Percentiles rank a stretch among this genome's conserved stretches.
These are phyloP conservation scores for Exocentrus adspersus DNA, from an alignment of 2,888 invertebrate species.

Conservation along the genomic window DNA sequence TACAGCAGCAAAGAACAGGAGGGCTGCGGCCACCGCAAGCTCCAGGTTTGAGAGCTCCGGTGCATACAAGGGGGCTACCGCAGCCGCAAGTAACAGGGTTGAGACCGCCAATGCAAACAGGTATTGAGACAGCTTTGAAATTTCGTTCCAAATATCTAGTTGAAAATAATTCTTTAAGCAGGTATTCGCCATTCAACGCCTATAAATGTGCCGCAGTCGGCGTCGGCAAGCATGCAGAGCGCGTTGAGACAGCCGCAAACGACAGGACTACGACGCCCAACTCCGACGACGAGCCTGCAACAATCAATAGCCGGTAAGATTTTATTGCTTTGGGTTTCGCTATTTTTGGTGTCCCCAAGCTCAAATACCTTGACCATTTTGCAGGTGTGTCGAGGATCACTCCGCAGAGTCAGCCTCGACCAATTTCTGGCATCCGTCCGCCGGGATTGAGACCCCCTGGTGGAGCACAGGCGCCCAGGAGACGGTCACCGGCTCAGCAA, in stretches of 20 bases:
- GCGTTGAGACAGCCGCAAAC: neutral
- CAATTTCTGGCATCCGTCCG: too few relatives aligned
- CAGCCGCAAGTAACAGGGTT: neutral
- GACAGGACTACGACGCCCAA: neutral
- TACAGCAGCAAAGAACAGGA: neutral
- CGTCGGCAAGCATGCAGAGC: too few relatives aligned
- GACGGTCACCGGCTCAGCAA: neutral
- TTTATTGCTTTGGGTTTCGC: neutral
- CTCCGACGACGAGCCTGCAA: neutral
- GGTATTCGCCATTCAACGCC: too few relatives aligned
- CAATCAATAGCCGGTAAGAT: too few relatives aligned
- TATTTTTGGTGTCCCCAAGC: too few relatives aligned
- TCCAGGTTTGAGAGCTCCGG: neutral
- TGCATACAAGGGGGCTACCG: neutral
- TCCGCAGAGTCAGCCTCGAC: neutral
- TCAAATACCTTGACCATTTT: too few relatives aligned
- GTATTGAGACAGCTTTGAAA: too few relatives aligned
- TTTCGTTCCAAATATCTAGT: too few relatives aligned
- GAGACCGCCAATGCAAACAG: neutral
- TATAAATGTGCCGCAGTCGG: too few relatives aligned
- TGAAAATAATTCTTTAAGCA: too few relatives aligned
- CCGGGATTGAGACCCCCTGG: too few relatives aligned
- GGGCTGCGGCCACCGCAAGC: neutral
- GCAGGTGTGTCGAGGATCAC: neutral
- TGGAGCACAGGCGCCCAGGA: neutral